Percentiles rank a stretch among this genome's conserved stretches.
These are phyloP conservation scores for Pegoplata infirma DNA, from an alignment of 2,888 invertebrate species.

Conservation along the genomic window DNA sequence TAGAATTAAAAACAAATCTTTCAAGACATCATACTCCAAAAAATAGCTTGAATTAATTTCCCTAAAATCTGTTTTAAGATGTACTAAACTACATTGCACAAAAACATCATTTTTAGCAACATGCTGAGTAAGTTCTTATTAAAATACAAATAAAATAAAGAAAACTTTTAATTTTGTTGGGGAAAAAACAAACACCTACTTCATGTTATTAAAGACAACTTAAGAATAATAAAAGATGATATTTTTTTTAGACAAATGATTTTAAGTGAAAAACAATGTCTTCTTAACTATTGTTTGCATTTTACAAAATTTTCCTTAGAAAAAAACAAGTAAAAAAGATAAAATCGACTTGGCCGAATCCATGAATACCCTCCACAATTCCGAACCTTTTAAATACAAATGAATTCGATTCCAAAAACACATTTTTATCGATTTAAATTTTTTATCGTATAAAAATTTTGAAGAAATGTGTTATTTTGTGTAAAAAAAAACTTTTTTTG, in stretches of 20 bases:
- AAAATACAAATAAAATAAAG: conserved; percentile 16
- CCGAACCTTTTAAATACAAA: no score
- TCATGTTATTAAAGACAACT: conserved; percentile 39
- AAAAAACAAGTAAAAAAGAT: conserved; percentile 1
- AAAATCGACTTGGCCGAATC: no score
- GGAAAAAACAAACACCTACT: conserved; percentile 49
- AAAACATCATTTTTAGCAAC: conserved; percentile 3
- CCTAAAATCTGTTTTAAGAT: not conserved
- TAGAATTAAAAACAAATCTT: no score
- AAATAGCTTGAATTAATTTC: not conserved
- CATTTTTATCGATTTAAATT: no score
- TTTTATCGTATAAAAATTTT: no score
- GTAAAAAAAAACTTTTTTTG: no score
- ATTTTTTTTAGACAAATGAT: conserved; percentile 56
- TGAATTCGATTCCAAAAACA: no score
- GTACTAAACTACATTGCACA: not conserved
- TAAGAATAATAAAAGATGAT: conserved; percentile 45
- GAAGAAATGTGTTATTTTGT: no score
- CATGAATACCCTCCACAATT: no score
- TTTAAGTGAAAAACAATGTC: conserved; percentile 58
- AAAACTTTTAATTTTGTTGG: conserved; percentile 33
- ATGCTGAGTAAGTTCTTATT: conserved; percentile 12
- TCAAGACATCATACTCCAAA: no score
- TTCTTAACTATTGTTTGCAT: conserved; percentile 55
- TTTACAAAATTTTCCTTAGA: conserved; percentile 39